phyloP scores from a whole-genome alignment of 2,113 vertebrate species.

The Coturnix japonica region DNA sequence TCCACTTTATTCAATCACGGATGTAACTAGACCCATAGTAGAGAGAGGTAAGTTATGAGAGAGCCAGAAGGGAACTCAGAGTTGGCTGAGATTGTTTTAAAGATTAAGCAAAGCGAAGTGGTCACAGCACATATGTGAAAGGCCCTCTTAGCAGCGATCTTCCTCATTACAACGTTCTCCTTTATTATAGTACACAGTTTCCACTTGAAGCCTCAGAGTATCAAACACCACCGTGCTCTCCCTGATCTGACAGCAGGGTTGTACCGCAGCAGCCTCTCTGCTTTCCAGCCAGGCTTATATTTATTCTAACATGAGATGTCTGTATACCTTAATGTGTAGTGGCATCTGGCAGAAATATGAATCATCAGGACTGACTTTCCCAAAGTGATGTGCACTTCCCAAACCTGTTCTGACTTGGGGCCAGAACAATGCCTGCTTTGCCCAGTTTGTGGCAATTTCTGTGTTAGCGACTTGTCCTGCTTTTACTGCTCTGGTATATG shows the following conservation, averaged over 20 bases:
- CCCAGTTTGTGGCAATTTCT: conserved; percentile 28
- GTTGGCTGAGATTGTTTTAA: not conserved
- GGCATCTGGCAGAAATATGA: conserved; percentile 48
- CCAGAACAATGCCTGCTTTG: not conserved
- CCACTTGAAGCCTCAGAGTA: not conserved
- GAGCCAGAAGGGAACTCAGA: not conserved
- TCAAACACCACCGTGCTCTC: not conserved
- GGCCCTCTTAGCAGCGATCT: not conserved
- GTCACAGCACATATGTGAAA: not conserved
- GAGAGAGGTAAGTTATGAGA: not conserved
- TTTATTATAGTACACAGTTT: not conserved
- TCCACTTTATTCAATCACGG: conserved; percentile 1
- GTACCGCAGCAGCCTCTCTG: not conserved
- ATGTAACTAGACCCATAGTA: not conserved
- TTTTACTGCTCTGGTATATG: not conserved
- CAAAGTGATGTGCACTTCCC: not conserved
- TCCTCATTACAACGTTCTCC: not conserved
- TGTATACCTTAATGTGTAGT: conserved; percentile 24
- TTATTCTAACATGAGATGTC: not conserved
- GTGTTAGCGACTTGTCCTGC: not conserved
- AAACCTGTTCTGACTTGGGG: not conserved
- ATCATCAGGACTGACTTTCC: conserved; percentile 26
- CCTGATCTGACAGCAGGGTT: not conserved
- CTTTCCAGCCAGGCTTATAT: not conserved
- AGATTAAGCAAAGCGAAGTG: not conserved